Percentiles rank a stretch among this genome's conserved stretches.
These are phyloP conservation scores for Tenthredo mesomela DNA, from an alignment of 2,888 invertebrate genomes.

Conservation along the genomic window DNA sequence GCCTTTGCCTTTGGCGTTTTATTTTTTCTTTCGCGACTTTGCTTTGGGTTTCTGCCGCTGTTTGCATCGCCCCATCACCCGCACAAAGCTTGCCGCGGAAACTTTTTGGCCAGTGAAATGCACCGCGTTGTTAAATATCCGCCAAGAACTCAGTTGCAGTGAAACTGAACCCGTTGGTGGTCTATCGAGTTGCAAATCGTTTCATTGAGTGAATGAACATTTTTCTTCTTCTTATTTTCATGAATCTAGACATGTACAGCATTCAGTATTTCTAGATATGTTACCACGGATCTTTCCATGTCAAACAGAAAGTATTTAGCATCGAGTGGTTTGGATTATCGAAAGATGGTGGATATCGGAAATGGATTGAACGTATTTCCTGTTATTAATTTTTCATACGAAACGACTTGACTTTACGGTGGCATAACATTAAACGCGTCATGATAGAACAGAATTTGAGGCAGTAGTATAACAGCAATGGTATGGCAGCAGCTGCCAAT, in stretches of 20 bases:
- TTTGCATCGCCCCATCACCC: constrained; percentile 73
- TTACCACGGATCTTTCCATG: neutral
- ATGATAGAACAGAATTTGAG: constrained; percentile 8
- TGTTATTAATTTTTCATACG: neutral
- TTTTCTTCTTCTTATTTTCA: neutral
- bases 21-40: constrained; percentile 63
- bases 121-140: constrained; percentile 23
- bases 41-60: constrained; percentile 73
- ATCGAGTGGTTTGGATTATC: neutral
- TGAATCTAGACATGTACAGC: neutral
- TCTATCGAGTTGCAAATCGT: constrained; percentile 29
- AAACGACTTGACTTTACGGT: neutral
- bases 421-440: neutral
- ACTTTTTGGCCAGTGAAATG: constrained; percentile 37
- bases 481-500: constrained; percentile 41
- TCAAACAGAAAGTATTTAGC: too few relatives aligned
- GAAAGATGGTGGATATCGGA: neutral
- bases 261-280: neutral
- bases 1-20: constrained; percentile 59
- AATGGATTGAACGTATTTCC: neutral
- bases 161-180: constrained; percentile 31
- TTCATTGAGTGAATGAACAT: neutral
- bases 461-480: neutral
- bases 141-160: neutral
- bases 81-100: constrained; percentile 59